Conservation (phyloP, 2,113 vertebrate species). For the Falcunculus frontatus region DNA sequence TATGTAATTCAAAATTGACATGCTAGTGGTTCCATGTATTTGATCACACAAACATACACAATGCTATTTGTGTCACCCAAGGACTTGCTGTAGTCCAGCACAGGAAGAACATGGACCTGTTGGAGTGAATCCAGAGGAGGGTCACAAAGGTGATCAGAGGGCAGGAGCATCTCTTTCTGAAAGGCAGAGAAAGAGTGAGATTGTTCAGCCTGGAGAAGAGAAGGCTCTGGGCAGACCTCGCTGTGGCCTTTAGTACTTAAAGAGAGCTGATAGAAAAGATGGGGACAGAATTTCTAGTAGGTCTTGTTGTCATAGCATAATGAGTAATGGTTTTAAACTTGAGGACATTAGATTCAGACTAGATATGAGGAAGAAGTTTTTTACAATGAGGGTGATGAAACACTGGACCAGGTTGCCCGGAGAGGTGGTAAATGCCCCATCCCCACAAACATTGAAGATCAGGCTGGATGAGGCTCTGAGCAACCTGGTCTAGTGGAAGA, state of each 20-base stretch:
- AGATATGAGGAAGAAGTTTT: neutral
- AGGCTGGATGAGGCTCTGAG: neutral
- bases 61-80: neutral
- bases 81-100: neutral
- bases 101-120: neutral
- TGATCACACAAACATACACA: neutral
- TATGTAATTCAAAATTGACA: neutral
- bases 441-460: neutral
- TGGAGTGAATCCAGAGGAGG: neutral
- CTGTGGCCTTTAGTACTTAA: neutral
- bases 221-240: neutral
- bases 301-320: neutral
- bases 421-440: neutral
- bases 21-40: neutral
- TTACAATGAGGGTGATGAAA: neutral
- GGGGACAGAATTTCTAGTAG: neutral
- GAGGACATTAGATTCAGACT: neutral
- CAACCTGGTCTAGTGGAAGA: neutral
- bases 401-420: neutral
- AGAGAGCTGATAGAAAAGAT: neutral
- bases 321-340: neutral
- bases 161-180: neutral
- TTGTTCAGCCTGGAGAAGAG: neutral
- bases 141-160: neutral
- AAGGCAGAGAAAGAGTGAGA: neutral